Conservation (phyloP, 2,797 vertebrate species). For the Zalophus californianus region DNA sequence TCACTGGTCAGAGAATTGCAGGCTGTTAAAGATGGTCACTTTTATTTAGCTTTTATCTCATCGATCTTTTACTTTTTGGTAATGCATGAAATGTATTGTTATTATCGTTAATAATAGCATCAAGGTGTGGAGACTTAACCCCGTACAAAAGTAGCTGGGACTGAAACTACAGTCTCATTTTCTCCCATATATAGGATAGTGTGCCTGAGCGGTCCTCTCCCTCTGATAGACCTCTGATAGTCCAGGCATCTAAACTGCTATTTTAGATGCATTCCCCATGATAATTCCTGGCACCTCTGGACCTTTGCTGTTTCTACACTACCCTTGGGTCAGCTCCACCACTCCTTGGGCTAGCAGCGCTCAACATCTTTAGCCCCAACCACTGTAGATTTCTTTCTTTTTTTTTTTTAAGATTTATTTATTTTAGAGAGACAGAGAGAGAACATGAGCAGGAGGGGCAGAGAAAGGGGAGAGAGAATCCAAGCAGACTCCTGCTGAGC, state of each 20-base stretch:
- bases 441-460: background rate
- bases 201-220: background rate
- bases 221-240: background rate
- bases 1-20: conserved; percentile 58
- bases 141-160: background rate
- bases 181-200: background rate
- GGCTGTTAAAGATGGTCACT: conserved; percentile 47
- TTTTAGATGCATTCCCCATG: background rate
- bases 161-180: background rate
- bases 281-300: background rate
- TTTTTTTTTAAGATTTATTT: background rate
- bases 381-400: background rate
- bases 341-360: no score
- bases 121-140: background rate
- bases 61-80: background rate
- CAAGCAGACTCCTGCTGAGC: background rate
- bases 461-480: background rate
- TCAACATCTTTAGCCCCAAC: background rate
- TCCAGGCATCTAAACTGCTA: background rate
- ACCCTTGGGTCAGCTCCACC: background rate
- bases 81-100: background rate
- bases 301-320: background rate
- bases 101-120: background rate
- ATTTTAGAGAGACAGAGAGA: background rate
- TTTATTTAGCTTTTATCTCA: conserved; percentile 47